A percentile compares a stretch with the other conserved stretches of the same genome.
Evolutionary conservation across 23 tunicate genomes (phyloP).

Genomic region (Ascidia mentula): DNA sequence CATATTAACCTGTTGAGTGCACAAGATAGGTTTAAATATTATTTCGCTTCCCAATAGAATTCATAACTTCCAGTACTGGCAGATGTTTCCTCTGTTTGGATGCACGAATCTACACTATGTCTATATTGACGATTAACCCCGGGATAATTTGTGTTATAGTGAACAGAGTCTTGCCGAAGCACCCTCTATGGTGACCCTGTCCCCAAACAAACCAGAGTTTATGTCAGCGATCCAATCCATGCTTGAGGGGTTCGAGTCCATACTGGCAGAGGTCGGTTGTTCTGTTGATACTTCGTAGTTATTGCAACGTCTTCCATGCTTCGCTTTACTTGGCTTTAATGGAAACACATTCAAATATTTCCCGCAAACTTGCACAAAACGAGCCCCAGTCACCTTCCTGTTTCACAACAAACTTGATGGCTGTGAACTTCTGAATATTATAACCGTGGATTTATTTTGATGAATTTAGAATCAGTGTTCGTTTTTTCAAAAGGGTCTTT

Average conservation of each 20-base stretch:
- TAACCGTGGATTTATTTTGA: too few species aligned
- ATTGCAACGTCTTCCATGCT: too few species aligned
- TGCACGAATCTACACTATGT: too few species aligned
- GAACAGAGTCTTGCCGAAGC: conserved; percentile 54
- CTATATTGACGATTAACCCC: too few species aligned
- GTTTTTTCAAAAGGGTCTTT: neutral
- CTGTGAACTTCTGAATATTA: neutral
- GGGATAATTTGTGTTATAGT: too few species aligned
- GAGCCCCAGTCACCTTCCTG: neutral
- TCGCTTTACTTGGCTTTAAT: too few species aligned
- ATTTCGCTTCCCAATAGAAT: too few species aligned
- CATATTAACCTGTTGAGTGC: too few species aligned
- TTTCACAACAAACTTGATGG: neutral
- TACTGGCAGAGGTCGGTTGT: conserved; percentile 45
- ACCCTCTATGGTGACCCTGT: conserved; percentile 35
- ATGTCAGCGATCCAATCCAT: conserved; percentile 34
- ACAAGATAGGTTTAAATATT: too few species aligned
- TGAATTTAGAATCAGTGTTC: neutral
- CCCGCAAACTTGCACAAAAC: neutral
- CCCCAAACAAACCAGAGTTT: conserved; percentile 70
- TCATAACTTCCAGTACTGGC: too few species aligned
- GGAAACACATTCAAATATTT: too few species aligned
- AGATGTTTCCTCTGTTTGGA: too few species aligned
- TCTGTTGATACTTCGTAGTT: neutral
- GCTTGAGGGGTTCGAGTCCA: conserved; percentile 54